These are phyloP conservation scores for Micropoecilia bifurca DNA, from an alignment of 2,797 vertebrate genomes.

Conservation along the genomic window DNA sequence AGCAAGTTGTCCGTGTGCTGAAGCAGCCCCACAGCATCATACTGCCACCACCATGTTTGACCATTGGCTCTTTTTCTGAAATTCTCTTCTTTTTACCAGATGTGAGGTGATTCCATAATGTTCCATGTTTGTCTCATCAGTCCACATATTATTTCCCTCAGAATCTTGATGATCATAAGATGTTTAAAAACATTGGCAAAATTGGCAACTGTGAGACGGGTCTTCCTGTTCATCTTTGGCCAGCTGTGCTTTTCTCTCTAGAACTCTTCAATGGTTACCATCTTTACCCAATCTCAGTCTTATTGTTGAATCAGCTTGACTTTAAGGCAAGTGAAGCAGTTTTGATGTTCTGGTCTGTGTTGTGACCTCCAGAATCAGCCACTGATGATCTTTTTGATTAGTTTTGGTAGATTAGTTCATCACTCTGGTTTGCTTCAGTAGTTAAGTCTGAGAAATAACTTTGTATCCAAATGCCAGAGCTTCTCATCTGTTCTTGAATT, in stretches of 20 bases:
- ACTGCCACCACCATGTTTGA: background rate
- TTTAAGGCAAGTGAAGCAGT: background rate
- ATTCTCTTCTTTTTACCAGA: background rate
- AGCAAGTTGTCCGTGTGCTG: background rate
- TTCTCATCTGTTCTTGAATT: background rate
- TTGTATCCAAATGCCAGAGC: background rate
- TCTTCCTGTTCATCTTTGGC: background rate
- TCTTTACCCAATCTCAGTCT: background rate
- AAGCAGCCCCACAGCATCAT: background rate
- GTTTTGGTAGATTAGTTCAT: background rate
- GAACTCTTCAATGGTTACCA: background rate
- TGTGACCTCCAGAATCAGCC: background rate
- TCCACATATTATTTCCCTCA: background rate
- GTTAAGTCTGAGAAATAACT: background rate
- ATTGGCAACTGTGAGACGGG: background rate
- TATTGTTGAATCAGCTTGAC: background rate
- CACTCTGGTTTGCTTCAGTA: background rate
- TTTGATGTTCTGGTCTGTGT: background rate
- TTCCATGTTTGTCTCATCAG: background rate
- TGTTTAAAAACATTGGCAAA: no score
- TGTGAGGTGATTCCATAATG: background rate
- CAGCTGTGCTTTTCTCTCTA: background rate
- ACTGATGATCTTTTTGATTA: background rate
- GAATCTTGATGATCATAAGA: background rate
- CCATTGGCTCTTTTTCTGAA: background rate